Evolutionary conservation across 2,888 invertebrate genomes (phyloP), one percentile per base, ranked within the genome.

Genomic region (Caenorhabditis parvicauda): DNA sequence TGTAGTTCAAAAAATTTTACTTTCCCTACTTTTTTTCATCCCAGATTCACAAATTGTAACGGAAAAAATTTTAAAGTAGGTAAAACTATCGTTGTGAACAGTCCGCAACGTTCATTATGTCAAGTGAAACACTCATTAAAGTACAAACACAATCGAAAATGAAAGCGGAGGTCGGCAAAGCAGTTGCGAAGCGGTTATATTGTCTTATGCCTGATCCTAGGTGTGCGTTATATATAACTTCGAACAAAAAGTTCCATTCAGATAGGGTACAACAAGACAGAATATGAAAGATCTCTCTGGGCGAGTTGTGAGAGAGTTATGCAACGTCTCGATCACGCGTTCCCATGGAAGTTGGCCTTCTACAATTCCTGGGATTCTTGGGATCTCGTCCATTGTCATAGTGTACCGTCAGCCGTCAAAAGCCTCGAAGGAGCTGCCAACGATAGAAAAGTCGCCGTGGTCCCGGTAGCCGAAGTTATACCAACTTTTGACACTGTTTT

Each of bases 401-500:
- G 52, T 21, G 39, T 67, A 24, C 21, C n/a, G n/a, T 44, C 48
- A 21, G 59, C 56, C 42, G 48, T 65, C 29, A 46, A 59, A 38
- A 47, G 54, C 41, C 52, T 67, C 24, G 41, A 54, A 48, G 53
- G 49, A 42, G 19, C 32, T 14, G 41, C 47, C 25, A 52, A 49
- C 35, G 12, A 7, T 6, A 9, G 24, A 3, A 53, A 45, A 44
- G 51, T 69, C 9, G 67, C 69, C 1, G 69, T 74, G 4, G 70
- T 75, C 0, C 75, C 75, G 25, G 50, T 75, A 41, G 65, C 72
- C 2, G 65, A 68, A 17, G 51, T 75, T 17, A 37, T 74, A n/a
- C 66, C 70, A 14, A 59, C 61, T 6, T 75, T 74, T 45, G 71
- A 75, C 56, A 72, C 72, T 7, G 43, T 69, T 39, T 64, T 64